phyloP scores from a whole-genome alignment of 2,888 invertebrate species.

The Lysandra coridon region DNA sequence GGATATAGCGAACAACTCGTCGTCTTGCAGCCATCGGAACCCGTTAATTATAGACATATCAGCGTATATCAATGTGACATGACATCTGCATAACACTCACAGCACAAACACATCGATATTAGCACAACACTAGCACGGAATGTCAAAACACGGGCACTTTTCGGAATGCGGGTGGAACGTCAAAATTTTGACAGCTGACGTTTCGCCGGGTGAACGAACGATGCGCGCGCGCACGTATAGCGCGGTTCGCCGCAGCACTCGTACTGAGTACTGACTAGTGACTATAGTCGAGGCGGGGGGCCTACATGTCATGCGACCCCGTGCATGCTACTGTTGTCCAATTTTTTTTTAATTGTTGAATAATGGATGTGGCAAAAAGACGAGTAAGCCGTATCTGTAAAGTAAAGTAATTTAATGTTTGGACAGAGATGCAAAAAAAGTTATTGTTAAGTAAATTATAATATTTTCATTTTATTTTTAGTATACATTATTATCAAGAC shows the following conservation, averaged over 20 bases:
- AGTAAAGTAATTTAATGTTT: too few species aligned
- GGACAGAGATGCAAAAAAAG: too few species aligned
- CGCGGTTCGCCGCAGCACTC: constrained; percentile 62
- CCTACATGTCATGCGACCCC: constrained; percentile 59
- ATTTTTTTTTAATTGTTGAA: constrained; percentile 29
- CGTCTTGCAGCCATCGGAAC: constrained; percentile 75
- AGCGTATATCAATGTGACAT: constrained; percentile 70
- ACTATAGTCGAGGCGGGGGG: constrained; percentile 58
- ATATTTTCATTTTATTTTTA: too few species aligned
- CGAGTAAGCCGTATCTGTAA: not conserved
- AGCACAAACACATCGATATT: constrained; percentile 46
- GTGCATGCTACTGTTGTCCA: constrained; percentile 55
- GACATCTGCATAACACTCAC: constrained; percentile 61
- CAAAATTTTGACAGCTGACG: constrained; percentile 69
- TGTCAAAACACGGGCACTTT: constrained; percentile 49
- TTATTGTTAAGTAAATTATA: too few species aligned
- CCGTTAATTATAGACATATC: constrained; percentile 78
- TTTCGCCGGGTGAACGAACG: constrained; percentile 62
- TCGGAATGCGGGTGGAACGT: constrained; percentile 54
- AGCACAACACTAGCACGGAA: constrained; percentile 64
- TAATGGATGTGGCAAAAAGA: constrained; percentile 8
- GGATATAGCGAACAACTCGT: constrained; percentile 73
- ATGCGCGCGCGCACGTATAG: constrained; percentile 58
- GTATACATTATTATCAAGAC: too few species aligned
- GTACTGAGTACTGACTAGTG: constrained; percentile 49